Evolutionary conservation across 1,140 invertebrate genomes (phyloP), one percentile per base, ranked within the genome.

Genomic region (Antheraea pernyi): DNA sequence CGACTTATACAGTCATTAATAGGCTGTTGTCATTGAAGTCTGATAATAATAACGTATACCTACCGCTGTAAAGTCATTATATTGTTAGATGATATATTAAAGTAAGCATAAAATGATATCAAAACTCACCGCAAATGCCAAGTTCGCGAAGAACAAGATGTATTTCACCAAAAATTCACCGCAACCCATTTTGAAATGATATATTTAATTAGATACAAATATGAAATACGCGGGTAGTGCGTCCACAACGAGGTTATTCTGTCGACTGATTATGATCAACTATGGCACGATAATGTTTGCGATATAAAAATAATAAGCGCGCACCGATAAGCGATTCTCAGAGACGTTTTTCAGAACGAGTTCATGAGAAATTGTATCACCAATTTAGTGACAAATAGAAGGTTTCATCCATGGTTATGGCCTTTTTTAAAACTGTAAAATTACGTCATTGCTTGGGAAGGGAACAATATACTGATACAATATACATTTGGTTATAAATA

Each of bases 151-250:
- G 81, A 91, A 91, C 68, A 89, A 59, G 9, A 91, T 84, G 36
- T 89, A 91, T 82, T 91, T 91, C 11, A 91, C 89, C 11, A 89
- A 63, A 71, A 89, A 91, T 84, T 89, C 89, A 80, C 87, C 89
- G 59, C 89, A 91, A 48, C 87, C 87, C 89, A 91, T 91, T 72
- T 85, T 89, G 76, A 66, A 48, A 53, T 30, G 30, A 78, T 16
- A 10, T 6, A 16, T 7, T 19, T 22, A 9, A 9, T 61, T 61
- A 4, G 9, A 22, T 22, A 61, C 7, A 3, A 30, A 61, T 59
- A 59, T 13, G 9, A 18, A 19, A 19, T 19, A 61, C 19, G 59
- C 19, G 8, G 19, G 19, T 19, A 13, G 19, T 36, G 19, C 30
- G 59, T 22, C 16, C 30, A n/a, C 37, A 0, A 19, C 9, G 13